Conservation (phyloP, 2,888 invertebrate species). For the Netelia inedita region DNA sequence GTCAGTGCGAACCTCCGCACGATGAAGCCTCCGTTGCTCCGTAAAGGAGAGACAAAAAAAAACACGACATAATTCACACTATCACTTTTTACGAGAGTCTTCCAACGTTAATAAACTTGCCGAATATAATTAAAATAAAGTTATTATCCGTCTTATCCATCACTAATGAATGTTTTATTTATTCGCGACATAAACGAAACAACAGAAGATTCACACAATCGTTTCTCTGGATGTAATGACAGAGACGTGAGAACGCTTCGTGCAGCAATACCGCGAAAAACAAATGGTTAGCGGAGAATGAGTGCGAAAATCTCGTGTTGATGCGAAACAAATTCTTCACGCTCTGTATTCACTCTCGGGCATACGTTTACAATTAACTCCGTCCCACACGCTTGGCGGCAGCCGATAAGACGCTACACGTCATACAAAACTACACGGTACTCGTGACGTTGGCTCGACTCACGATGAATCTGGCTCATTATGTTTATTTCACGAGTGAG, state of each 20-base stretch:
- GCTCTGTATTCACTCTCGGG: slow-evolving; percentile 22
- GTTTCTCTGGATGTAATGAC: not conserved
- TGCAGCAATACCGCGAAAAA: slow-evolving; percentile 7
- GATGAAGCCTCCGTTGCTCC: slow-evolving; percentile 29
- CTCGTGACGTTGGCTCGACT: slow-evolving; percentile 63
- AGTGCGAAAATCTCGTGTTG: slow-evolving; percentile 1
- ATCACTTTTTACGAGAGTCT: slow-evolving; percentile 25
- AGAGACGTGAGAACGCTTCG: not conserved
- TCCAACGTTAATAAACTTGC: not conserved
- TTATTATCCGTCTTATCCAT: not conserved
- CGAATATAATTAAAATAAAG: not conserved
- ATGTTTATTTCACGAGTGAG: slow-evolving; percentile 40
- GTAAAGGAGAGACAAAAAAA: not conserved
- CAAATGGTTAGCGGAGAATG: not conserved
- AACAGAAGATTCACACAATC: not conserved
- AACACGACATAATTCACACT: slow-evolving; percentile 23
- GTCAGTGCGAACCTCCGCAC: slow-evolving; percentile 9
- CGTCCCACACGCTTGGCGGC: slow-evolving; percentile 52
- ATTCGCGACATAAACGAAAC: not conserved
- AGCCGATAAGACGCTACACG: slow-evolving; percentile 65
- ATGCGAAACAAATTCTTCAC: slow-evolving; percentile 39
- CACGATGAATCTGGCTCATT: slow-evolving; percentile 60
- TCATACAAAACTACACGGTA: slow-evolving; percentile 59
- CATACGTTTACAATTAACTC: not conserved
- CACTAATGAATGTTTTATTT: not conserved